Evolutionary conservation across 2,797 vertebrate species (phyloP), one percentile per base, ranked within the genome.

Genomic region (Octomys mimax): DNA sequence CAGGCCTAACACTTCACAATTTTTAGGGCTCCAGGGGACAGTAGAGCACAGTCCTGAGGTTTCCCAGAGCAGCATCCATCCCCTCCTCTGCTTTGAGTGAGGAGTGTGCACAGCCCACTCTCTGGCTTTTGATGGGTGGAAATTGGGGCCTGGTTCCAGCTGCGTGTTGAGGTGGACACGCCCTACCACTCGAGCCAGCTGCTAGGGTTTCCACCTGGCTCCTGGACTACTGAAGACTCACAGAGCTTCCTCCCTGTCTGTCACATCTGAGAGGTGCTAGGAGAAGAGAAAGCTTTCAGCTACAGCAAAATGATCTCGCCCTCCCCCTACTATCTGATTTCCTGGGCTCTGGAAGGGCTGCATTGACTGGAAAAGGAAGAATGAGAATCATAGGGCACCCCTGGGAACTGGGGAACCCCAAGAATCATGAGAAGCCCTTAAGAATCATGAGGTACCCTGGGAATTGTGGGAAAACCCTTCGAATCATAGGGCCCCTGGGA

Each of bases 221-320:
- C 83, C 97, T 91, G 97, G 97, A 92, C 98, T 98, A 88, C 97
- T 98, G 97, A 98, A 97, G 97, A 98, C 97, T 98, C 98, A 97
- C 89, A 92, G 98, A 97, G 96, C 83, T 98, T 98, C 98, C 93
- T 95, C 46, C 98, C 96, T 96, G 92, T 97, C 97, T 97, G 77
- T 98, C 0, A 1, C 70, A 2, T 97, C 98, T 97, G 97, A 98
- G 96, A 97, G 94, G 92, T 24, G 11, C 64, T 66, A 73, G 93
- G 94, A 98, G 95, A 98, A 97, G 89, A 98, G 91, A 98, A 98
- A 98, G 96, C 95, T 98, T 98, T 97, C 97, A 97, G 97, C 97
- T 97, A 49, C 87, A 89, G 93, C 39, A 10, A 33, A 16, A 0
- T 64, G 36, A 10, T 6, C 28, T 80, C 90, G 95, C 46, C 36